Conservation (phyloP, 2,113 vertebrate genomes). For the Neoarius graeffei region DNA sequence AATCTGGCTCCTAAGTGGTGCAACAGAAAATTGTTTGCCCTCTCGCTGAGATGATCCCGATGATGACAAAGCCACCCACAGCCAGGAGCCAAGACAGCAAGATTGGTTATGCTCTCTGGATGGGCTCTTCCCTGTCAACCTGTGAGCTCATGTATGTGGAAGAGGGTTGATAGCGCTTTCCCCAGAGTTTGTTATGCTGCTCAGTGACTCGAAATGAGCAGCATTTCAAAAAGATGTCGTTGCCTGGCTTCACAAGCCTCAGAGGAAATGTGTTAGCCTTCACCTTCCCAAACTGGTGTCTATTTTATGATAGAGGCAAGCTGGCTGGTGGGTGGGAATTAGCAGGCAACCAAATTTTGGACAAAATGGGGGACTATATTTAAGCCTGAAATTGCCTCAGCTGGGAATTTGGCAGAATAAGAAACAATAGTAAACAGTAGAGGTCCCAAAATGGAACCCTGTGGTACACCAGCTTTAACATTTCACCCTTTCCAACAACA, state of each 20-base stretch:
- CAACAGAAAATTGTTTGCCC: background rate
- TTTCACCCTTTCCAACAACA: background rate
- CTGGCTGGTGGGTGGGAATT: background rate
- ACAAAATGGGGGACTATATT: background rate
- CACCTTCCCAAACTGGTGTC: background rate
- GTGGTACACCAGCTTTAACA: background rate
- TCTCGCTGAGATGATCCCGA: background rate
- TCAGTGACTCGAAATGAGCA: background rate
- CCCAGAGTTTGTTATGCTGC: background rate
- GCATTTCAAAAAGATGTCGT: background rate
- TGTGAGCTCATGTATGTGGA: background rate
- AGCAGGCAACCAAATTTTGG: background rate
- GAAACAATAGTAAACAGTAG: background rate
- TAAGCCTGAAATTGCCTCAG: background rate
- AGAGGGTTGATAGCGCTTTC: background rate
- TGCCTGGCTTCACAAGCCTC: background rate
- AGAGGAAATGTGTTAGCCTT: background rate
- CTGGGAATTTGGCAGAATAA: background rate
- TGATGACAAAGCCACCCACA: background rate
- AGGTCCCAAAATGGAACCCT: background rate
- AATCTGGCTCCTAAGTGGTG: background rate
- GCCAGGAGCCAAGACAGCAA: background rate
- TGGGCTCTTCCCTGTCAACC: background rate
- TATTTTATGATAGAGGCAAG: background rate
- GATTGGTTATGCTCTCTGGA: background rate